Evolutionary conservation across 2,888 invertebrate genomes (phyloP), one percentile per base, ranked within the genome.

Genomic region (Andricus curvator): DNA sequence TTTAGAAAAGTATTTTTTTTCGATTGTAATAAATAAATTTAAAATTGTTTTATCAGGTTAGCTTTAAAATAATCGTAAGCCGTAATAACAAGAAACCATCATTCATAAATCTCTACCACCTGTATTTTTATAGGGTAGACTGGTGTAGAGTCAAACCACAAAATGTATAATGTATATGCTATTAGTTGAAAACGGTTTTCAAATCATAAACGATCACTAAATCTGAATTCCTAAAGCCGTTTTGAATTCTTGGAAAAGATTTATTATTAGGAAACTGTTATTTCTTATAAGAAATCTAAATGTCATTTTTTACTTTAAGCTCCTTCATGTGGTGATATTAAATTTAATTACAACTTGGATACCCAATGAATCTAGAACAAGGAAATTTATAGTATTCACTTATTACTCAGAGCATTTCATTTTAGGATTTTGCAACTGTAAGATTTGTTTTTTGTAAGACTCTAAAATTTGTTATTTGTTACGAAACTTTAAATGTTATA

Each of bases 191-290:
- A 74, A 56, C 33, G 6, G 6, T 74, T 51, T 56, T 56, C 29
- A 56, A n/a, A 33, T 20, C 33, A 74, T 56, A 56, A 74, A 51
- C 29, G 51, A 20, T 48, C 29, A 48, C 48, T 51, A 48, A 22
- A 70, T 37, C 51, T 56, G 56, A 74, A 33, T 74, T 29, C 29
- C 56, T 56, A 37, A 74, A 74, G 70, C 33, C 51, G 20, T 33
- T 74, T 51, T 74, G 33, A n/a, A 56, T 74, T 74, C 25, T 74
- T 33, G 2, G 4, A 20, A 51, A 29, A 29, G 9, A 51, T 51
- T 74, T 51, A 74, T 74, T 74, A 56, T n/a, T 33, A 41, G 25
- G 25, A 29, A 20, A n/a, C 20, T 56, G n/a, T 29, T 51, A 56
- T 74, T 56, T 56, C 29, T 51, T 33, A 51, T 25, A 48, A 56